phyloP scores from a whole-genome alignment of 2,113 vertebrate species.

The Peucedramus taeniatus region DNA sequence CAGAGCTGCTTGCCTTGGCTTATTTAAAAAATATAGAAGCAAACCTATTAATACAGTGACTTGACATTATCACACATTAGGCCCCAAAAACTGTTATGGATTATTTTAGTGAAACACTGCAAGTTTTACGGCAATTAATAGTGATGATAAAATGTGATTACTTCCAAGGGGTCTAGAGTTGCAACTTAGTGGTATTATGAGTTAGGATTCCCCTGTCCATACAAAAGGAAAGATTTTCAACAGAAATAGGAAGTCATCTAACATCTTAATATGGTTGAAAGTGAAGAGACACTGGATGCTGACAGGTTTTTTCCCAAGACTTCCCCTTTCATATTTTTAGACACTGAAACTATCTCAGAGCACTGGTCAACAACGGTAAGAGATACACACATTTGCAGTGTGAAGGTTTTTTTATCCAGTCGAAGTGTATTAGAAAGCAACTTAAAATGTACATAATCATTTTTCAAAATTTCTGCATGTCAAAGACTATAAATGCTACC shows the following conservation, averaged over 20 bases:
- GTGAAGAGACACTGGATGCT: background rate
- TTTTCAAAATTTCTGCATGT: background rate
- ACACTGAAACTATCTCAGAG: background rate
- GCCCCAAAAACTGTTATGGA: background rate
- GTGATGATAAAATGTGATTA: background rate
- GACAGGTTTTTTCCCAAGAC: background rate
- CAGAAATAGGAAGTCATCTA: background rate
- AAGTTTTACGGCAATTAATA: background rate
- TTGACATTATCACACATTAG: background rate
- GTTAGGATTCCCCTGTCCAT: background rate
- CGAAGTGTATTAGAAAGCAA: background rate
- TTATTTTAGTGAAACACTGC: background rate
- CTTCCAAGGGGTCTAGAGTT: background rate
- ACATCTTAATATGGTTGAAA: background rate
- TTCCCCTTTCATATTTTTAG: background rate
- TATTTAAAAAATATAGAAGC: background rate
- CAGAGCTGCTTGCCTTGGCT: background rate
- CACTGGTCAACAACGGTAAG: background rate
- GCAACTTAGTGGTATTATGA: background rate
- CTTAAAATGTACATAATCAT: background rate
- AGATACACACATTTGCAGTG: background rate
- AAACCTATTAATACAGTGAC: background rate
- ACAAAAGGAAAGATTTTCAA: background rate
- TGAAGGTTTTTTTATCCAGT: background rate
- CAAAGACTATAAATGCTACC: background rate